Evolutionary conservation across 92 coral and sea anemone species (phyloP).

Genomic region (Bergia sp.): DNA sequence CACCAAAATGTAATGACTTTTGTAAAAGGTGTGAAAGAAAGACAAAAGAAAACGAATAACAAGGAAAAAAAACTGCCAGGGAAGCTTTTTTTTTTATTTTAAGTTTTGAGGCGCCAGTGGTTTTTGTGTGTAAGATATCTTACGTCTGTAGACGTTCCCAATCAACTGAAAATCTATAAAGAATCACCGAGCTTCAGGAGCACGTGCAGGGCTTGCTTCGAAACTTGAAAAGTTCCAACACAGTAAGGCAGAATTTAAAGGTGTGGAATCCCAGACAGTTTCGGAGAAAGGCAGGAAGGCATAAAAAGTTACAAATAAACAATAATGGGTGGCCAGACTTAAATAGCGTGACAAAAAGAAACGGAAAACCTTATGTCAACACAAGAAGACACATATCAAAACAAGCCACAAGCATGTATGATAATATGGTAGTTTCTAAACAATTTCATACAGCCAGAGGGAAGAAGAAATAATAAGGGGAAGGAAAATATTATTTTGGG

Average conservation of each 20-base stretch:
- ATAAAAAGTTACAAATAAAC: conserved; percentile 1
- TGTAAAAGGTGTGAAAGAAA: conserved; percentile 19
- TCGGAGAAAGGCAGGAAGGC: background rate
- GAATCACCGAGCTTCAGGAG: background rate
- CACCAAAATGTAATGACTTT: background rate
- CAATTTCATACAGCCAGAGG: conserved; percentile 31
- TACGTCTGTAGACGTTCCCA: background rate
- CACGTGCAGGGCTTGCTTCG: background rate
- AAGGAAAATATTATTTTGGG: conserved; percentile 17
- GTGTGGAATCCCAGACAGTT: background rate
- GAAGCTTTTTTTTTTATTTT: conserved; percentile 3
- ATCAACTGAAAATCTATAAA: background rate
- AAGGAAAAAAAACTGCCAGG: background rate
- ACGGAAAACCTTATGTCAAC: conserved; percentile 25
- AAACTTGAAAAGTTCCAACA: background rate
- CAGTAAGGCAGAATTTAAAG: background rate
- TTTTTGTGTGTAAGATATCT: conserved; percentile 40
- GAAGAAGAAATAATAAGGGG: background rate
- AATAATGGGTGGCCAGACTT: conserved; percentile 16
- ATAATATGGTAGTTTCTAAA: conserved; percentile 34
- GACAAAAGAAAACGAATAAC: background rate
- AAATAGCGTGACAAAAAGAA: conserved; percentile 44
- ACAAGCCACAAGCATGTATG: conserved; percentile 34
- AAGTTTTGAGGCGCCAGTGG: conserved; percentile 41
- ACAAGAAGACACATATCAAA: conserved; percentile 37